A percentile compares a stretch with the other conserved stretches of the same genome.
phyloP scores from a whole-genome alignment of 2,113 vertebrate genomes.

The Serilophus lunatus region DNA sequence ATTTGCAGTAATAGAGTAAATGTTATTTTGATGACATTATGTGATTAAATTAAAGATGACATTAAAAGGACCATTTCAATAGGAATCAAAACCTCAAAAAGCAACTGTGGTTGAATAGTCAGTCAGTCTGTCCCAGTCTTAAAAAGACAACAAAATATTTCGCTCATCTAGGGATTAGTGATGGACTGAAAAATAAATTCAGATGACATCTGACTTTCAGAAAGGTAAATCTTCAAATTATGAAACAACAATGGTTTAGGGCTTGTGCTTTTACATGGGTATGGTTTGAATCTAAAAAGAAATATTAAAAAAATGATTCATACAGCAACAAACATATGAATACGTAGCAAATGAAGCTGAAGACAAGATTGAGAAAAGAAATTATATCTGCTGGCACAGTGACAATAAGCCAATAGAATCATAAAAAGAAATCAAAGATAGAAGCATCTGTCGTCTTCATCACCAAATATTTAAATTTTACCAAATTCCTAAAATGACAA shows the following conservation, averaged over 20 bases:
- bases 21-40: conserved; percentile 78
- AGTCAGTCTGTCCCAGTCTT: conserved; percentile 19
- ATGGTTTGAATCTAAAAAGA: background rate
- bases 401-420: background rate
- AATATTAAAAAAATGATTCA: background rate
- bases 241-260: background rate
- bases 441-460: background rate
- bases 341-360: background rate
- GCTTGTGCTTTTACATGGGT: background rate
- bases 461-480: background rate
- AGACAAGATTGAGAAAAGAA: background rate
- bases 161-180: conserved; percentile 2
- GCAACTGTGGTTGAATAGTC: conserved; percentile 38
- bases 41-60: conserved; percentile 78
- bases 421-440: background rate
- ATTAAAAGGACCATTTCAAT: conserved; percentile 75
- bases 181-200: conserved; percentile 23
- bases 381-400: conserved; percentile 14
- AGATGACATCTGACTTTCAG: background rate
- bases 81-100: conserved; percentile 65
- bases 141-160: conserved; percentile 26
- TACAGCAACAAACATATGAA: background rate
- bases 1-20: conserved; percentile 78
- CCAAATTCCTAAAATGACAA: background rate
- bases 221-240: background rate